Conservation (phyloP, 2,888 invertebrate genomes). For the Caenorhabditis angaria region DNA sequence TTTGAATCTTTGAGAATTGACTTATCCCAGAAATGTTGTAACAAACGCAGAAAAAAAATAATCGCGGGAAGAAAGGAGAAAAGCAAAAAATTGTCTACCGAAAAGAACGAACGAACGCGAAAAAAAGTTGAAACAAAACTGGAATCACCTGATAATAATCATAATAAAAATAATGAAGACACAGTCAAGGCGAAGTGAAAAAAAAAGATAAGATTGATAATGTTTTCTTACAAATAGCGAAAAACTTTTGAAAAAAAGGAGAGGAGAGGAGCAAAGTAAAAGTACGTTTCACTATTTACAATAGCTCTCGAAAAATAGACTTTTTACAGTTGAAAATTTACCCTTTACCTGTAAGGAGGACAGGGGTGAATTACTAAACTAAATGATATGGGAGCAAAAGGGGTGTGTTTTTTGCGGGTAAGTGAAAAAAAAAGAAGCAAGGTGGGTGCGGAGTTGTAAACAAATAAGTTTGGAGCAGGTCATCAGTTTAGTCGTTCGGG, state of each 20-base stretch:
- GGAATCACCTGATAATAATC: slow-evolving; percentile 1
- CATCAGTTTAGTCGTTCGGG: background rate
- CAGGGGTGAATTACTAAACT: too few relatives aligned
- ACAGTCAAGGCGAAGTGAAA: background rate
- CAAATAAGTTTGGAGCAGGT: background rate
- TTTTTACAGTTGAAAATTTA: too few relatives aligned
- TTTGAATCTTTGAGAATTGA: background rate
- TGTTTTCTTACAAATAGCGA: background rate
- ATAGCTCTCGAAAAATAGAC: slow-evolving; percentile 4
- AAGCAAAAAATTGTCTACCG: background rate
- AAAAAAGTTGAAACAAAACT: background rate
- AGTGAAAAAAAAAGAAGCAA: background rate
- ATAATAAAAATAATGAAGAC: too few relatives aligned
- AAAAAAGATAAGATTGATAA: background rate
- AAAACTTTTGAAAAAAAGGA: background rate
- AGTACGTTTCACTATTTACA: background rate
- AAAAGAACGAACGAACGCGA: too few relatives aligned
- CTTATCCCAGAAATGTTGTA: background rate
- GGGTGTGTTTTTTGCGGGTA: background rate
- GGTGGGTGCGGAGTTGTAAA: background rate
- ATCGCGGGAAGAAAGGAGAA: too few relatives aligned
- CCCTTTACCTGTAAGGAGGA: too few relatives aligned
- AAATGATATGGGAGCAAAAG: too few relatives aligned
- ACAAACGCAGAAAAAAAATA: background rate
- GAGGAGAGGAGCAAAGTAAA: background rate